Base-by-base conservation (phyloP, 2,797 vertebrate genomes). In the Scomberomorus guttatus region DNA sequence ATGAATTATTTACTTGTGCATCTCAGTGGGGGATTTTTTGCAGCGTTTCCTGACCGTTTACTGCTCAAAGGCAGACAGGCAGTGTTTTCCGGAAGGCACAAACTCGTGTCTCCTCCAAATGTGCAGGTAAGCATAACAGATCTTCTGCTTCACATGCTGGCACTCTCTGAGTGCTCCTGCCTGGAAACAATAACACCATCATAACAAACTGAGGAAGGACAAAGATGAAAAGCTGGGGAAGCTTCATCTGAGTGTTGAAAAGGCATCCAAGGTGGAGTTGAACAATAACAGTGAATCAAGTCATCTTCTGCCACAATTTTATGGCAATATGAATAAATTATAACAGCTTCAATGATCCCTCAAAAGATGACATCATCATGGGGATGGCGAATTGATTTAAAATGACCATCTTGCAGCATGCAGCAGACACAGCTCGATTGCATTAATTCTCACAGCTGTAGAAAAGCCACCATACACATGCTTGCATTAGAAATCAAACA, bases 1-100 rank as follows among this genome's bases (percentile, higher is more conserved):
- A 92, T 93, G 87, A 91, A 95, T 94, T 93, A 94, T 94, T 93
- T 73, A 89, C 86, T 56, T 25, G 25, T 82, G 72, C 73, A 27
- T 64, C 78, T 83, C 84, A 69, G 67, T 18, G 27, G 82, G 77
- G 80, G 50, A 59, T 75, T 84, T 50, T 57, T 69, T 80, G 64
- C 74, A 75, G 72, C 20, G 3, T 82, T 86, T 80, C 67, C 82
- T 84, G 60, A 78, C 72, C 70, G 27, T 85, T 94, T 86, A 65
- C 66, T 13, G 39, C 69, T 68, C 27, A 73, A 65, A 84, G 62
- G 71, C 44, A 71, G 67, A 69, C 37, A 37, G 42, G 58, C 54
- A 25, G 27, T 8, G 29, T 72, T 85, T 86, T 78, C 50, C 56
- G 32, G 25, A 27, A 58, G 32, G n/a, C 22, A 63, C 32, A 55